These are phyloP conservation scores for Rhorus exstirpatorius DNA, from an alignment of 2,888 invertebrate genomes.

Conservation along the genomic window DNA sequence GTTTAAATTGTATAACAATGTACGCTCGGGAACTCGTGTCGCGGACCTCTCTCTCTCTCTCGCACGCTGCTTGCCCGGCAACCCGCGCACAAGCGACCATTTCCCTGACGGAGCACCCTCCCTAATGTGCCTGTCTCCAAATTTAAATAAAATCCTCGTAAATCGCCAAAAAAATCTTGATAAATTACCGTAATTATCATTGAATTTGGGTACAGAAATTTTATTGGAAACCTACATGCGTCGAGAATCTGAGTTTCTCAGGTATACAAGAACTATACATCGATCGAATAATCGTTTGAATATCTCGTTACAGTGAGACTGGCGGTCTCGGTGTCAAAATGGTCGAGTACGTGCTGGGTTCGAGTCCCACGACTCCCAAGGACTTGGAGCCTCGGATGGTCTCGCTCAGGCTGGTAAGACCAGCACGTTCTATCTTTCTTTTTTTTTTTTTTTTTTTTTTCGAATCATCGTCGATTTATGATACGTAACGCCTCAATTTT, in stretches of 20 bases:
- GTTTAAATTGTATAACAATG: too few species aligned
- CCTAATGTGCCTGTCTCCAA: too few species aligned
- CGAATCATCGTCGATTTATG: background rate
- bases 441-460: slow-evolving; percentile 4
- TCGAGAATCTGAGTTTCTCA: background rate
- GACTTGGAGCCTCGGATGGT: slow-evolving; percentile 84
- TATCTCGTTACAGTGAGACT: slow-evolving; percentile 90
- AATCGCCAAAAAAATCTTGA: too few species aligned
- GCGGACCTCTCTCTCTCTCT: too few species aligned
- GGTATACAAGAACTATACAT: background rate
- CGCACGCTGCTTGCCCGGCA: too few species aligned
- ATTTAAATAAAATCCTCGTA: too few species aligned
- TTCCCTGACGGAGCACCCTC: too few species aligned
- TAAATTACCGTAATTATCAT: too few species aligned
- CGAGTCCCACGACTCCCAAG: slow-evolving; percentile 91
- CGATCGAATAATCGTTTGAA: background rate
- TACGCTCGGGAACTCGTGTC: too few species aligned
- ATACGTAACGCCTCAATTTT: background rate
- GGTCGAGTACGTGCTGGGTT: slow-evolving; percentile 99
- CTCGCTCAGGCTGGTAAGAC: slow-evolving; percentile 83
- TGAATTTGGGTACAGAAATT: background rate
- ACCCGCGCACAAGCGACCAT: too few species aligned
- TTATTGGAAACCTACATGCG: background rate
- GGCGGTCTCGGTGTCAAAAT: slow-evolving; percentile 98
- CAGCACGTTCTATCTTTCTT: slow-evolving; percentile 3